Evolutionary conservation across 2,113 vertebrate genomes (phyloP).

Genomic region (Quiscalus mexicanus): DNA sequence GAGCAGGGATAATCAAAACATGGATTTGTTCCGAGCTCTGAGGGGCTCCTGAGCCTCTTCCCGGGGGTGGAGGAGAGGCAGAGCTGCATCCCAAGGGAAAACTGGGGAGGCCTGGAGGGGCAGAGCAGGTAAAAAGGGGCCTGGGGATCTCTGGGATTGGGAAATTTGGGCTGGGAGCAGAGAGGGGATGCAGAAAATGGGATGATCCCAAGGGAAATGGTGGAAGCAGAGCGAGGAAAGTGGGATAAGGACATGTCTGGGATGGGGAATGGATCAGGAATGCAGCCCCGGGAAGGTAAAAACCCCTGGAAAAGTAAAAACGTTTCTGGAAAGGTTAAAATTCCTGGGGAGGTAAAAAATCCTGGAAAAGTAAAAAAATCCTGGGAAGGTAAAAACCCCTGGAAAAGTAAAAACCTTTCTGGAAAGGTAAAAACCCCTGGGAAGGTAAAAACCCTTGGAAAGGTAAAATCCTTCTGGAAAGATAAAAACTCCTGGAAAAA

Average conservation of each 20-base stretch:
- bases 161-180: neutral
- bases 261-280: neutral
- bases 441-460: neutral
- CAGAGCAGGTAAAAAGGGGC: accelerated
- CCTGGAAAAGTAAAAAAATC: neutral
- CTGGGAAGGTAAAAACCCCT: too few relatives aligned
- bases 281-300: neutral
- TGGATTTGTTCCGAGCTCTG: neutral
- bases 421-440: neutral
- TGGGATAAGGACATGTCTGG: neutral
- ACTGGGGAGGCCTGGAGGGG: neutral
- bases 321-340: too few relatives aligned
- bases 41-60: neutral
- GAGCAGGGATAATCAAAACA: neutral
- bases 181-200: neutral
- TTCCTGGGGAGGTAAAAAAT: too few relatives aligned
- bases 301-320: too few relatives aligned
- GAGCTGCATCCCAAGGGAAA: neutral
- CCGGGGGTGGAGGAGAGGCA: neutral
- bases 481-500: neutral
- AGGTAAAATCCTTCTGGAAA: neutral
- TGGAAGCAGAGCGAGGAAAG: neutral
- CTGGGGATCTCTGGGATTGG: neutral
- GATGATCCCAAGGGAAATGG: neutral
- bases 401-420: too few relatives aligned